Base-by-base conservation (phyloP, 2,113 vertebrate genomes). In the Glaucidium brasilianum region DNA sequence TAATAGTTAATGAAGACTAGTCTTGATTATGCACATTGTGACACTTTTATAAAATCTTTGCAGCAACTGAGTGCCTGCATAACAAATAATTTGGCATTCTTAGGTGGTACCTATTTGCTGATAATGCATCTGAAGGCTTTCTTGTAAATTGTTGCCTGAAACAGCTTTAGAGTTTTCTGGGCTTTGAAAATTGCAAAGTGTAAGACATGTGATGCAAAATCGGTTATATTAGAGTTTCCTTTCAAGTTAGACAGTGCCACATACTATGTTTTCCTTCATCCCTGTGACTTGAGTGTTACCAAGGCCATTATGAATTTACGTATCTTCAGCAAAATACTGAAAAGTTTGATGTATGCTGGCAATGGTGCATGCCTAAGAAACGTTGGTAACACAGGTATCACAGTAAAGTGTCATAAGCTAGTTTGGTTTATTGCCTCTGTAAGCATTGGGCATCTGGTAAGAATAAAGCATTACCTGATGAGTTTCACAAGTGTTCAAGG, bases 331-430 rank as follows among this genome's bases (percentile, higher is more conserved):
- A 45, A 62, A 58, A 23, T 25, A 71, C 16, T 47, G 58, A 30
- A 15, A 26, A 59, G 15, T 50, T 25, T 2, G 1, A 27, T 34
- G 37, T 32, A 9, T 35, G 50, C 56, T 34, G 22, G 64, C 60
- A 22, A 11, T 32, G 37, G 50, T 5, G 3, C 22, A 18, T 58
- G 35, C 77, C 27, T 50, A 15, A 20, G 29, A 45, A 67, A 62
- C 43, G 20, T 17, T 62, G 45, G 22, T 59, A 52, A 52, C 35
- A 16, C 14, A 35, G 43, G 10, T 39, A 13, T 49, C 5, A 3
- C 55, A 68, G 6, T 22, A 26, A 45, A 79, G 56, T 0, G 0
- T 50, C n/a, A 1, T 66, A 13, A 56, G 53, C 11, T 50, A 1
- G 15, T 73, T 83, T 30, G 64, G 19, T 58, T 52, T 59, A 19